Conservation (phyloP, 2,888 invertebrate species). For the Myathropa florea region DNA sequence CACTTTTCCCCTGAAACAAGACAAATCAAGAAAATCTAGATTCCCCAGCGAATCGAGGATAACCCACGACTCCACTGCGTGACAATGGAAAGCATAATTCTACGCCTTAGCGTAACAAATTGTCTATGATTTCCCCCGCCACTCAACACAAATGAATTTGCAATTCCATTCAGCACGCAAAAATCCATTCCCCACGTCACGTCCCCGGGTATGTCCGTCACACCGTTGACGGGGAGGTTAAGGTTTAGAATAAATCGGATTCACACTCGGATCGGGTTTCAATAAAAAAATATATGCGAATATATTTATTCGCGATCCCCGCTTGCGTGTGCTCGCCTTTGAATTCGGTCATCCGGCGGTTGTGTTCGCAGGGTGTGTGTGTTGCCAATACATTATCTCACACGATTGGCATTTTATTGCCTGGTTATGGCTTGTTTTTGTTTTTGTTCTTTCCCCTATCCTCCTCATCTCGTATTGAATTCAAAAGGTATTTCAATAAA, state of each 20-base stretch:
- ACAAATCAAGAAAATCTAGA: too few relatives aligned
- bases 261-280: conserved; percentile 8
- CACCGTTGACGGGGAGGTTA: neutral
- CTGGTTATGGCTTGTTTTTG: neutral
- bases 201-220: too few relatives aligned
- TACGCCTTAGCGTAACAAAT: neutral
- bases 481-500: conserved; percentile 24
- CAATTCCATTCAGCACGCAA: neutral
- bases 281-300: conserved; percentile 1
- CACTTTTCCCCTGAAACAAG: too few relatives aligned
- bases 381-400: conserved; percentile 50
- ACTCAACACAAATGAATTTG: neutral
- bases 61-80: neutral
- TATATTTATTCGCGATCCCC: neutral
- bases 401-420: conserved; percentile 41
- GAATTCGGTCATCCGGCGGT: neutral
- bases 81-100: neutral
- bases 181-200: too few relatives aligned
- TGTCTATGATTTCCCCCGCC: neutral
- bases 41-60: neutral
- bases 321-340: neutral
- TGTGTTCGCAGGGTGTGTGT: neutral
- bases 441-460: neutral
- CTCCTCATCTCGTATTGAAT: neutral
- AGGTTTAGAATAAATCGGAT: conserved; percentile 1